Percentiles rank a stretch among this genome's conserved stretches.
phyloP scores from a whole-genome alignment of 2,888 invertebrate species.

The Crioceris asparagi region DNA sequence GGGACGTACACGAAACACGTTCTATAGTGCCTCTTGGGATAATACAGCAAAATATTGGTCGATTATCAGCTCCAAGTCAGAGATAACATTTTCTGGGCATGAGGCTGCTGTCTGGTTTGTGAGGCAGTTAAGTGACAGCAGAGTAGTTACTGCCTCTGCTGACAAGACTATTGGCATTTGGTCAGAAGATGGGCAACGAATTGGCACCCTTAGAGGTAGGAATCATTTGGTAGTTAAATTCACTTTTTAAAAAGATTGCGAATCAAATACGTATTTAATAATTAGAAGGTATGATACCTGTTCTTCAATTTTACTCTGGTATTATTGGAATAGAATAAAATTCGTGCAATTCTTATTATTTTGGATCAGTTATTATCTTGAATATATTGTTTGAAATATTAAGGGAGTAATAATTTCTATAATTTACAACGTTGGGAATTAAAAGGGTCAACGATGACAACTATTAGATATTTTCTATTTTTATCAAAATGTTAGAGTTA shows the following conservation, averaged over 20 bases:
- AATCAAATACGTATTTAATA: not conserved
- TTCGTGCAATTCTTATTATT: no score
- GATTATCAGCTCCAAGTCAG: slow-evolving; percentile 41
- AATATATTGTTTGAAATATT: no score
- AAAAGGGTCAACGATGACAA: no score
- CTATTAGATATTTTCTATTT: no score
- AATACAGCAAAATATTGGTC: slow-evolving; percentile 77
- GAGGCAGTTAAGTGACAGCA: slow-evolving; percentile 44
- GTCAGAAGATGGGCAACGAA: slow-evolving; percentile 56
- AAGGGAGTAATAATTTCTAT: no score
- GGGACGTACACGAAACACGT: slow-evolving; percentile 41
- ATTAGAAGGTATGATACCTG: no score
- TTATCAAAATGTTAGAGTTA: no score
- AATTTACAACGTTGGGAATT: no score
- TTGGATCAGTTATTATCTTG: no score
- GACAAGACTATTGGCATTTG: slow-evolving; percentile 85
- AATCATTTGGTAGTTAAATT: not conserved
- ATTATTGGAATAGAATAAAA: no score
- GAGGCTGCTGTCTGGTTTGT: slow-evolving; percentile 81
- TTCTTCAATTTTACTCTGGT: no score
- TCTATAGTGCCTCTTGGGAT: slow-evolving; percentile 91
- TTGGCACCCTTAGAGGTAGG: slow-evolving; percentile 54
- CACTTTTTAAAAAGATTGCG: not conserved
- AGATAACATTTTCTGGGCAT: slow-evolving; percentile 56
- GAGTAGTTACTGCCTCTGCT: slow-evolving; percentile 78